phyloP scores from a whole-genome alignment of 1,140 invertebrate genomes.

The Drosophila ogumai region DNA sequence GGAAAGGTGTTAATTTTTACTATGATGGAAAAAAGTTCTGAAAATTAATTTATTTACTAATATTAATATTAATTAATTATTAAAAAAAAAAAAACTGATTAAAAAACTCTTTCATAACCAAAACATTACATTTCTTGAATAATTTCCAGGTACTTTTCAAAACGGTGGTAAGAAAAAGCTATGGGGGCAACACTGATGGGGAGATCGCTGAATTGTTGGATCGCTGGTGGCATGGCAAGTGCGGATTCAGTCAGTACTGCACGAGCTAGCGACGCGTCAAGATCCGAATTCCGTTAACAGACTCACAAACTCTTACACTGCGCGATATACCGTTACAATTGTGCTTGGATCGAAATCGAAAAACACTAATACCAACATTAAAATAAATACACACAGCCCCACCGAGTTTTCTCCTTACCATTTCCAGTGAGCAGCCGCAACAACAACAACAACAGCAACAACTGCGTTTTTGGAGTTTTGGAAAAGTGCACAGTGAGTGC shows the following conservation, averaged over 20 bases:
- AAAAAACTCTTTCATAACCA: not conserved
- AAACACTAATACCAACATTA: conserved; percentile 24
- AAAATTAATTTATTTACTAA: not conserved
- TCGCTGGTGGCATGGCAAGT: conserved; percentile 30
- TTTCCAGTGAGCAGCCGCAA: conserved; percentile 28
- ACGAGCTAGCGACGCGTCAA: conserved; percentile 33
- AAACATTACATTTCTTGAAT: not conserved
- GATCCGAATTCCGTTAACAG: conserved; percentile 25
- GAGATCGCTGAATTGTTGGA: not conserved
- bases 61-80: not conserved
- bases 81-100: too few species aligned
- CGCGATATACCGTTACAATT: conserved; percentile 29
- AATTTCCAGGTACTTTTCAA: not conserved
- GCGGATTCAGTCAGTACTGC: conserved; percentile 23
- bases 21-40: not conserved
- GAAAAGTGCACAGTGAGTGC: conserved; percentile 80
- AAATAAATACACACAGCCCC: conserved; percentile 18
- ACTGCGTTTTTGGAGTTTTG: conserved; percentile 72
- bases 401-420: conserved; percentile 56
- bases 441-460: conserved; percentile 22
- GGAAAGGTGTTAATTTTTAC: not conserved
- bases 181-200: not conserved
- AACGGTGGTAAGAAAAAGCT: not conserved
- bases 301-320: conserved; percentile 15
- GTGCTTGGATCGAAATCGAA: conserved; percentile 39